phyloP scores from a whole-genome alignment of 2,113 vertebrate species.

The Ptilorrhoa leucosticta region DNA sequence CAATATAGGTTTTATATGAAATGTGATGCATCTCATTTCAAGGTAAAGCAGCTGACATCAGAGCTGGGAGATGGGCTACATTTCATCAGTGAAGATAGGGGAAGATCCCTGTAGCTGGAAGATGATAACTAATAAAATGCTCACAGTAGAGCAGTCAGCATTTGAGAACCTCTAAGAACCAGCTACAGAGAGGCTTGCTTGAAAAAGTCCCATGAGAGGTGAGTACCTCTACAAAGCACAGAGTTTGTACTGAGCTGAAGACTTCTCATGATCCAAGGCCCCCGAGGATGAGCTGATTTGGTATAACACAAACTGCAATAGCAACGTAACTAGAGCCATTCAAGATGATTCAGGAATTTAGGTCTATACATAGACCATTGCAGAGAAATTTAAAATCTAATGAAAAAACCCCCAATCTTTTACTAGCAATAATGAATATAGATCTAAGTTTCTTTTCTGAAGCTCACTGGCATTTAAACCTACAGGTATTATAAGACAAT shows the following conservation, averaged over 20 bases:
- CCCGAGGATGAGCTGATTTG: not conserved
- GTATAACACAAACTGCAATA: not conserved
- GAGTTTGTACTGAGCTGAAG: not conserved
- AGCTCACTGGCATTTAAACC: not conserved
- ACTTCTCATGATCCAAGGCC: not conserved
- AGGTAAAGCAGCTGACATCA: not conserved
- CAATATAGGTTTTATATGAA: not conserved
- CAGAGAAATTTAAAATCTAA: not conserved
- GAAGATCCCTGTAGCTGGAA: not conserved
- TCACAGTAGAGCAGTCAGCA: not conserved
- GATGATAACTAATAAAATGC: not conserved
- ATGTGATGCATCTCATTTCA: not conserved
- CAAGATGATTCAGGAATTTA: not conserved
- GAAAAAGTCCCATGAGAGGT: not conserved
- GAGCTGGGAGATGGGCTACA: not conserved
- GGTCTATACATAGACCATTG: not conserved
- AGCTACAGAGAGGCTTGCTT: not conserved
- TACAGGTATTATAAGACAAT: not conserved
- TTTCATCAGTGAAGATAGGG: not conserved
- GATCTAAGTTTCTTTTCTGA: not conserved
- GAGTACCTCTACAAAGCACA: not conserved
- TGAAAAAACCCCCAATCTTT: not conserved
- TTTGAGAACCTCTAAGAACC: not conserved
- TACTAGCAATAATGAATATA: not conserved
- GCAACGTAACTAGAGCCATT: not conserved